Evolutionary conservation across 2,113 vertebrate genomes (phyloP).

Genomic region (Salvelinus alpinus): DNA sequence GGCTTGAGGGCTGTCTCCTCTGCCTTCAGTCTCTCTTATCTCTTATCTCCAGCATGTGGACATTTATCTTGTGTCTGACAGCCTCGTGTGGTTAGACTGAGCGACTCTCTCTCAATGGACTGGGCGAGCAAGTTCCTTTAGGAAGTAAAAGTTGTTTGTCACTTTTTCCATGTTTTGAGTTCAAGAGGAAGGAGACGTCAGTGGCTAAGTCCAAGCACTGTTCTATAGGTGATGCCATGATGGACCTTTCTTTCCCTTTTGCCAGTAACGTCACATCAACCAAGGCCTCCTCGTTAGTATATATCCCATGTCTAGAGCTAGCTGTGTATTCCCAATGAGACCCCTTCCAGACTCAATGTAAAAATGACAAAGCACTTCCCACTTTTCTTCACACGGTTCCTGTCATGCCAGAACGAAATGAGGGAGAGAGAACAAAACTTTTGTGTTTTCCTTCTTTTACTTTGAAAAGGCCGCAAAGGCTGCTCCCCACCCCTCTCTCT

Average conservation of each 20-base stretch:
- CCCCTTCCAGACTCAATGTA: not conserved
- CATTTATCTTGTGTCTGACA: not conserved
- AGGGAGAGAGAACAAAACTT: not conserved
- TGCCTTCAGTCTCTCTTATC: not conserved
- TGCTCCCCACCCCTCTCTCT: not conserved
- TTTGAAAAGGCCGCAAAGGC: not conserved
- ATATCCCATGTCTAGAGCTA: too few relatives aligned
- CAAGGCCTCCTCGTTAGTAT: too few relatives aligned
- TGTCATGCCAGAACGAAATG: not conserved
- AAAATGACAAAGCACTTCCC: not conserved
- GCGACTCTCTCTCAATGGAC: not conserved
- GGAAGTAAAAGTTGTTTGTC: not conserved
- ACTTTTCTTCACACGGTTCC: not conserved
- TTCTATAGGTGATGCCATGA: too few relatives aligned
- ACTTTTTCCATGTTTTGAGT: too few relatives aligned
- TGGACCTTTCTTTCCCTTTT: too few relatives aligned
- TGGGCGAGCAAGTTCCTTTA: not conserved
- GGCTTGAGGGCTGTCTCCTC: not conserved
- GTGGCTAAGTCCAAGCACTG: too few relatives aligned
- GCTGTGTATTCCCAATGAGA: too few relatives aligned
- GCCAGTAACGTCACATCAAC: too few relatives aligned
- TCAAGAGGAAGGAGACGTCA: too few relatives aligned
- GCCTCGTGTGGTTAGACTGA: not conserved
- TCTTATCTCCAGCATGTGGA: not conserved
- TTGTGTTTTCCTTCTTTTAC: not conserved